Evolutionary conservation across 2,797 vertebrate genomes (phyloP), one percentile per base, ranked within the genome.

Genomic region (Typhlichthys subterraneus): DNA sequence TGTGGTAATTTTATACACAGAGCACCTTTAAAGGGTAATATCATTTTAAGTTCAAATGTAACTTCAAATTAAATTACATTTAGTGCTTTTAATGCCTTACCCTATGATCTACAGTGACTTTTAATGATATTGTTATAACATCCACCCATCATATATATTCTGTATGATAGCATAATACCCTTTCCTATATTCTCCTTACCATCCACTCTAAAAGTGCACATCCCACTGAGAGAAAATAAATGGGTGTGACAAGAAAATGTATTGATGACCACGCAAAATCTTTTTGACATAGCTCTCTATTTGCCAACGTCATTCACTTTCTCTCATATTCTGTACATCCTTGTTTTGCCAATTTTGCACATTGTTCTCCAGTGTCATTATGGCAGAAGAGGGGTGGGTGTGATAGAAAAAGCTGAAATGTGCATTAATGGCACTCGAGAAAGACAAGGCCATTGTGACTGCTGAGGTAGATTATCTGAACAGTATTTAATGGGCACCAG

Each of bases 381-480:
- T 48, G 50, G 53, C 52, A 57, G 33, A 69, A 63, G 64, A 70
- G 74, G 72, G 80, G 78, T 67, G 67, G 65, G 61, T 56, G 17
- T 49, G 70, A 72, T 52, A 48, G 53, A 61, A 67, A 76, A 73
- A 11, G n/a, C 60, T 69, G 57, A 59, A 45, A 47, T 67, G 53
- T 23, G 48, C 38, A 42, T 7, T 9, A 42, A 9, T 42, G 9
- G 9, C 23, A 42, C 7, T 42, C 1, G 8, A 42, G 38, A 42
- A 9, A 42, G 9, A 7, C 38, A 42, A 8, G 2, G 11, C 74
- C 72, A 79, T 80, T 69, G 79, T 2, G 61, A 77, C 79, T 78
- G 83, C 80, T 83, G 78, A 83, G 67, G 81, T 84, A 85, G 79
- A 70, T 80, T 61, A 69, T 84, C 82, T 84, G 83, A 77, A 72